These are phyloP conservation scores for Pantherophis vulpinus DNA, from an alignment of 2,797 vertebrate genomes.

Conservation along the genomic window DNA sequence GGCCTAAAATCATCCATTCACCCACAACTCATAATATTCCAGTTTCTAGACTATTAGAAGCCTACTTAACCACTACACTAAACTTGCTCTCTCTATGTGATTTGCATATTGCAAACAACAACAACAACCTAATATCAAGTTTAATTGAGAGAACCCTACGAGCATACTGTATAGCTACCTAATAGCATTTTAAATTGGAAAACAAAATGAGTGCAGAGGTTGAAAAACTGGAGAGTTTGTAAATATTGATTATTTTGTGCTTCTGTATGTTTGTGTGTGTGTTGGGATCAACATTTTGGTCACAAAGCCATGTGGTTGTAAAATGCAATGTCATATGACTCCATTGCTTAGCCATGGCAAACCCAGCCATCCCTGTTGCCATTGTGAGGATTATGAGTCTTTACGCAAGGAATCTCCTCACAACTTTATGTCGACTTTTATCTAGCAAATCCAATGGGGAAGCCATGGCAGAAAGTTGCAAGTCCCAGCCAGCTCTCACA, in stretches of 20 bases:
- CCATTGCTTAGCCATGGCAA: background rate
- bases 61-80: background rate
- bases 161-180: background rate
- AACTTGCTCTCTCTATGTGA: background rate
- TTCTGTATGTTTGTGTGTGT: background rate
- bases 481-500: background rate
- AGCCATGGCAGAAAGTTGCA: background rate
- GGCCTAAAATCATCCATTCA: background rate
- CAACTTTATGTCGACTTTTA: background rate
- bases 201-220: background rate
- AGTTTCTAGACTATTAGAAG: background rate
- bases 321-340: background rate
- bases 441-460: background rate
- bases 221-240: background rate
- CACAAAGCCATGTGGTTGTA: background rate
- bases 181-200: background rate
- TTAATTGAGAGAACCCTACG: background rate
- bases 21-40: background rate
- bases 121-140: background rate
- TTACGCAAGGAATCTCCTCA: background rate
- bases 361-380: background rate
- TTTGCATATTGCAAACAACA: conserved; percentile 9
- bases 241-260: background rate
- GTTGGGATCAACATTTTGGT: background rate
- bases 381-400: background rate